Conservation (phyloP, 2,797 vertebrate genomes). For the Sebastes cheni region DNA sequence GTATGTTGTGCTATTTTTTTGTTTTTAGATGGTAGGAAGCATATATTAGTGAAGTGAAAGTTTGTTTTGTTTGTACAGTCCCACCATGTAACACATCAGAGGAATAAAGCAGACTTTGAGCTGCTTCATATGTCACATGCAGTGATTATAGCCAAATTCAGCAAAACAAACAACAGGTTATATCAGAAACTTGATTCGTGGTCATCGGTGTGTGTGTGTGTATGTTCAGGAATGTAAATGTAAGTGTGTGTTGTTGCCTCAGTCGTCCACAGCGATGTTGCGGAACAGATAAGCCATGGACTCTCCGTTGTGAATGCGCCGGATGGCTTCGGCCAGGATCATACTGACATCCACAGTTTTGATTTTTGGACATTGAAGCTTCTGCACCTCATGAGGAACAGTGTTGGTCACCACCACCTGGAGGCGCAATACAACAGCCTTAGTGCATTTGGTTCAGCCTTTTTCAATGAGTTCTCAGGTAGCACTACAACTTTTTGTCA, state of each 20-base stretch:
- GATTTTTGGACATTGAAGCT: constrained; percentile 96
- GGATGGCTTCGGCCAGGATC: constrained; percentile 93
- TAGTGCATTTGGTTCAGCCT: neutral
- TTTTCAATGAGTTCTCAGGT: neutral
- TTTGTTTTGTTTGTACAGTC: constrained; percentile 1
- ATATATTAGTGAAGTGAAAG: constrained; percentile 33
- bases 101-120: constrained; percentile 1
- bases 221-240: constrained; percentile 24
- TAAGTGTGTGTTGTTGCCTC: constrained; percentile 41
- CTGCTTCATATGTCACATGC: constrained; percentile 9
- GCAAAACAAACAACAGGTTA: constrained; percentile 13
- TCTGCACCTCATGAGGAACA: constrained; percentile 94
- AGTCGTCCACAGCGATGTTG: constrained; percentile 96
- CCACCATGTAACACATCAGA: neutral
- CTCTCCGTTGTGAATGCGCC: constrained; percentile 94
- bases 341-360: constrained; percentile 96
- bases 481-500: neutral
- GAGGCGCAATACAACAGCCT: neutral
- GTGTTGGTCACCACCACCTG: constrained; percentile 97
- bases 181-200: constrained; percentile 13
- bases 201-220: constrained; percentile 8
- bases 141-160: constrained; percentile 8
- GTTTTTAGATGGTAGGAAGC: constrained; percentile 7
- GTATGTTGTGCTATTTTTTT: neutral
- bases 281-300: constrained; percentile 97